phyloP scores from a whole-genome alignment of 2,797 vertebrate genomes.

The Stomatorhinus walkeri region DNA sequence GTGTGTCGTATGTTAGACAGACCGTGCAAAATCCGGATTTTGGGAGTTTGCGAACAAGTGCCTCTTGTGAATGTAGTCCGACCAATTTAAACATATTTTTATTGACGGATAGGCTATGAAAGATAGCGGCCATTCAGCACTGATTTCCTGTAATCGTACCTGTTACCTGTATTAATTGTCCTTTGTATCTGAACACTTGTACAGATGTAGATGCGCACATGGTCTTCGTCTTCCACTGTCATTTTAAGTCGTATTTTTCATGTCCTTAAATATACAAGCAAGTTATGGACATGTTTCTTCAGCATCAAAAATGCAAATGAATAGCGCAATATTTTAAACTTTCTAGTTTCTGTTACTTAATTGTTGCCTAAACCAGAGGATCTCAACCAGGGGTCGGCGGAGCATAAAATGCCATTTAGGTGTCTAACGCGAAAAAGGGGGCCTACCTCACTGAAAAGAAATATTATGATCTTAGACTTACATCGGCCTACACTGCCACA shows the following conservation, averaged over 20 bases:
- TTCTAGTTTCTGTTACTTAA: not conserved
- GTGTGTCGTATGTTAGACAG: not conserved
- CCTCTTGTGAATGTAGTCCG: not conserved
- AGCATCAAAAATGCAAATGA: not conserved
- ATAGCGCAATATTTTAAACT: not conserved
- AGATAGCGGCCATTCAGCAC: not conserved
- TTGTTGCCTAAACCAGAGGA: not conserved
- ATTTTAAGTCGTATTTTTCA: not conserved
- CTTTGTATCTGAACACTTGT: not conserved
- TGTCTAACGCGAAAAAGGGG: not conserved
- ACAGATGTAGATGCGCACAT: not conserved
- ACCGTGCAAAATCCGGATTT: not conserved
- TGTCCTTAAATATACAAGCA: not conserved
- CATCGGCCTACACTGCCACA: not conserved
- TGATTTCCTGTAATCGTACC: not conserved
- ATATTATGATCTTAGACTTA: not conserved
- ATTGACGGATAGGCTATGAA: not conserved
- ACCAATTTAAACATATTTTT: not conserved
- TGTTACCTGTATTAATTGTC: not conserved
- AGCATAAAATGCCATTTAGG: not conserved
- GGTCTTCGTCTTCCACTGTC: not conserved
- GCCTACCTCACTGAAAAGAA: not conserved
- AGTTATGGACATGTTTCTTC: not conserved
- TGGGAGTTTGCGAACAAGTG: not conserved
- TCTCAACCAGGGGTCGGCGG: not conserved